These are phyloP conservation scores for Orthosia incerta DNA, from an alignment of 2,888 invertebrate genomes.

Conservation along the genomic window DNA sequence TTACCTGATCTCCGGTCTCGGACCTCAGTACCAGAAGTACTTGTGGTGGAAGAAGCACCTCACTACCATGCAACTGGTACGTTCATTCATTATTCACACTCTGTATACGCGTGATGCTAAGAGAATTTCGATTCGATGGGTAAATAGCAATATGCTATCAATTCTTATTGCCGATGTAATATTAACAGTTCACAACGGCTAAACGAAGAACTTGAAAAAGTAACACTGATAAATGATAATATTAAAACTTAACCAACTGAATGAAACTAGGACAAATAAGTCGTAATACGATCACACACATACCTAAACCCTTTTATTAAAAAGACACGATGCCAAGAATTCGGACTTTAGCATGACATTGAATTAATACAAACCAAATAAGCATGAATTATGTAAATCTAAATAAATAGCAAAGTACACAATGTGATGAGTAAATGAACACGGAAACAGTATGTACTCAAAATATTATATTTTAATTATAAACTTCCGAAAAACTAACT, in stretches of 20 bases:
- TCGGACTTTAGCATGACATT: not conserved
- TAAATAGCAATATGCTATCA: not conserved
- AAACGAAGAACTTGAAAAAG: not conserved
- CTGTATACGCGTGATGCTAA: not conserved
- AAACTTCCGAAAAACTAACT: not conserved
- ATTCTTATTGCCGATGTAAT: not conserved
- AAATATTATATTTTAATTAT: not conserved
- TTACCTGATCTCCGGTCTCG: constrained; percentile 96
- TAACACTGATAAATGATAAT: not conserved
- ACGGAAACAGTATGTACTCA: not conserved
- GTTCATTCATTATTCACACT: constrained; percentile 54
- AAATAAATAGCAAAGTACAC: constrained; percentile 14
- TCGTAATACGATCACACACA: too few species aligned
- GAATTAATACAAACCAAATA: constrained; percentile 21
- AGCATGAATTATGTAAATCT: constrained; percentile 5
- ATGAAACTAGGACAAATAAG: not conserved
- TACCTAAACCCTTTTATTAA: not conserved
- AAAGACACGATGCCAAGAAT: not conserved
- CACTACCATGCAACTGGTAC: constrained; percentile 96
- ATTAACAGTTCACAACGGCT: not conserved
- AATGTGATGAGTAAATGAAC: not conserved
- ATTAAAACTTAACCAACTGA: not conserved
- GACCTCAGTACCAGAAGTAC: constrained; percentile 96
- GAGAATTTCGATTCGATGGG: not conserved
- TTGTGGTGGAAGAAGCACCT: constrained; percentile 99